phyloP scores from a whole-genome alignment of 2,888 invertebrate species.

The Dicranocentrus wangi region DNA sequence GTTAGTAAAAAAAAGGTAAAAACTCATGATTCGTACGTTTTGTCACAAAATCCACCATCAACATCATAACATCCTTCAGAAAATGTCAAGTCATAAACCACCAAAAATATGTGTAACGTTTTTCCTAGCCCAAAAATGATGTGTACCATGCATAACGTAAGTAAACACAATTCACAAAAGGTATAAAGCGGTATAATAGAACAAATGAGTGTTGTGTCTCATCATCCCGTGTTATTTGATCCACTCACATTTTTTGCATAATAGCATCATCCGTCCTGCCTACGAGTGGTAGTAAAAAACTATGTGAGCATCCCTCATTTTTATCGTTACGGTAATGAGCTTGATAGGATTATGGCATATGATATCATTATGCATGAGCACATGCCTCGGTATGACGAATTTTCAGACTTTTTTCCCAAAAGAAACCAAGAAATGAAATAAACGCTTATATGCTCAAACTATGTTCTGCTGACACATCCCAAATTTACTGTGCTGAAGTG shows the following conservation, averaged over 20 bases:
- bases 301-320: not conserved
- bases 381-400: constrained; percentile 9
- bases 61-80: not conserved
- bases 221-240: not conserved
- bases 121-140: too few relatives aligned
- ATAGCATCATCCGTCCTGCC: not conserved
- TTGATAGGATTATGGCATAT: constrained; percentile 51
- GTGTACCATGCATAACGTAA: not conserved
- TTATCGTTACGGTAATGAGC: constrained; percentile 54
- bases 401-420: not conserved
- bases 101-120: not conserved
- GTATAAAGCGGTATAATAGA: not conserved
- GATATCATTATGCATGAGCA: constrained; percentile 54
- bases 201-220: constrained; percentile 1
- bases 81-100: constrained; percentile 28
- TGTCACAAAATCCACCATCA: constrained; percentile 3
- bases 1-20: not conserved
- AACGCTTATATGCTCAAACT: not conserved
- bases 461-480: constrained; percentile 32
- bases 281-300: too few relatives aligned
- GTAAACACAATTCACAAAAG: too few relatives aligned
- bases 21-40: constrained; percentile 2
- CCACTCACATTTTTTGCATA: constrained; percentile 9
- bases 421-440: constrained; percentile 15
- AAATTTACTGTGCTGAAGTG: constrained; percentile 36